Base-by-base conservation (phyloP, 2,797 vertebrate genomes). In the Halcyon chelicuti region DNA sequence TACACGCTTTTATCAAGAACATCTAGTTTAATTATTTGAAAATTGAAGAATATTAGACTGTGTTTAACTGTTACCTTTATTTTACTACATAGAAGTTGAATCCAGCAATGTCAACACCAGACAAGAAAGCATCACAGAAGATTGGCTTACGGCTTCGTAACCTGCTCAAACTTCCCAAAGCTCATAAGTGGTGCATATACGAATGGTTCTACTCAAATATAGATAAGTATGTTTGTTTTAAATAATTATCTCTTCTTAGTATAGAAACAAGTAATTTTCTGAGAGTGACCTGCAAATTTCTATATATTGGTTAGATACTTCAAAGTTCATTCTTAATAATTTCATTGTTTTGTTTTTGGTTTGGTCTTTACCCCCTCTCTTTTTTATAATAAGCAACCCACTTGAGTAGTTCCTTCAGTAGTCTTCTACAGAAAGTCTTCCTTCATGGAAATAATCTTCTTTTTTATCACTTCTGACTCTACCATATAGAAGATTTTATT, bases 121-220 rank as follows among this genome's bases (percentile, higher is more conserved):
- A 99, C 96, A 99, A 99, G 98, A 99, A 99, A 83, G 98, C 98
- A 8, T 99, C 99, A 39, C 99, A 99, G 98, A 99, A 99, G 98
- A 99, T 99, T 92, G 99, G 99, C n/a, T 98, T 99, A 90, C 98
- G 99, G 87, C 98, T 99, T 96, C 98, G 99, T 95, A 99, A 99
- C 95, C 98, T 99, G 39, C 98, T 99, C 29, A 99, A 99, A 92
- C 98, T 99, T 75, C 99, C 99, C 85, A 99, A 99, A 98, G 99
- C 99, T 73, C 99, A 99, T 98, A 99, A 99, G 97, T 99, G 99
- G 99, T 99, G 99, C 97, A 99, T 99, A 98, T 99, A 99, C 7
- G 99, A 99, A 96, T 99, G 99, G 99, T 99, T 99, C 98, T 99
- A 99, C 97, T 99, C 99, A 76, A 99, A 99, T 96, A 99, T 99